A percentile compares a stretch with the other conserved stretches of the same genome.
Evolutionary conservation across 2,888 invertebrate species (phyloP).

Genomic region (Pseudoips prasinana): DNA sequence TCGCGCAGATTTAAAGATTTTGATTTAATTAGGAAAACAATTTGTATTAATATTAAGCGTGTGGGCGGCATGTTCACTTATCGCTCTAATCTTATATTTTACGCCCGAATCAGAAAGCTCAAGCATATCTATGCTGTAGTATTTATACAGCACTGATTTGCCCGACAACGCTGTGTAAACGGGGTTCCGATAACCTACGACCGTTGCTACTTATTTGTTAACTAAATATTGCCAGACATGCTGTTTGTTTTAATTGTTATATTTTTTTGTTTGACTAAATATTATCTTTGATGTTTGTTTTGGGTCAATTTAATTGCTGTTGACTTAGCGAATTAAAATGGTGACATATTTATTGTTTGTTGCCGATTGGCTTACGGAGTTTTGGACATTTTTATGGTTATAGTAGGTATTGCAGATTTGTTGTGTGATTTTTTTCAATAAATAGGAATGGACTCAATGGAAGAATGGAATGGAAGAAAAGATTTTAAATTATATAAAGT

Average conservation of each 20-base stretch:
- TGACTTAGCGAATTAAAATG: neutral
- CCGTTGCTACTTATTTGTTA: conserved; percentile 44
- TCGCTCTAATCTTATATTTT: conserved; percentile 31
- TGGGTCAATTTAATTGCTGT: neutral
- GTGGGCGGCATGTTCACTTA: too few relatives aligned
- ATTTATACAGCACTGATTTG: conserved; percentile 69
- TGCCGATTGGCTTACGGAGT: too few relatives aligned
- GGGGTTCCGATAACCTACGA: conserved; percentile 58
- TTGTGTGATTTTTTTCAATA: too few relatives aligned
- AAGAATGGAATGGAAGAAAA: too few relatives aligned
- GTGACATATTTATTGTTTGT: too few relatives aligned
- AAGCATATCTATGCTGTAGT: conserved; percentile 51
- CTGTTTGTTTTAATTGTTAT: conserved; percentile 18
- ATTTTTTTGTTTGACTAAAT: conserved; percentile 7
- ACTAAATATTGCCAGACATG: conserved; percentile 39
- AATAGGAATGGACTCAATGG: too few relatives aligned
- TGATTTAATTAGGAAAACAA: too few relatives aligned
- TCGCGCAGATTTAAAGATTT: too few relatives aligned
- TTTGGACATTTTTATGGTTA: too few relatives aligned
- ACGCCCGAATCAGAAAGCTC: conserved; percentile 30
- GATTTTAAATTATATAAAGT: too few relatives aligned
- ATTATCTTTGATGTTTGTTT: conserved; percentile 5
- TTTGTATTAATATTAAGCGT: too few relatives aligned
- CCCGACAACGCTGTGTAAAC: conserved; percentile 56
- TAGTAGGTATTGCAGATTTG: too few relatives aligned